Evolutionary conservation across 2,797 vertebrate genomes (phyloP).

Genomic region (Manis crassicaudata): DNA sequence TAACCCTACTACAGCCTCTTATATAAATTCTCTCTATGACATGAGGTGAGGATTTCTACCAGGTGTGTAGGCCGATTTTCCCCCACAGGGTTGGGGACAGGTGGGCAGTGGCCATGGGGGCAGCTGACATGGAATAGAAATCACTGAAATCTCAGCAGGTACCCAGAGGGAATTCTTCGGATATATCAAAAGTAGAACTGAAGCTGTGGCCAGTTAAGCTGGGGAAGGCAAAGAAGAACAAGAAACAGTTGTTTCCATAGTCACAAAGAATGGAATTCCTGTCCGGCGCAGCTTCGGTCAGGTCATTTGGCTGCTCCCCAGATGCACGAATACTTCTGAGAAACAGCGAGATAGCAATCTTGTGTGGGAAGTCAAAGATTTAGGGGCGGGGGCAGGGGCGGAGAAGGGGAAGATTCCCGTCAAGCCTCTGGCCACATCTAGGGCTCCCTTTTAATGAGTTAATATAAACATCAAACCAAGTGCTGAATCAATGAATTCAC

Average conservation of each 20-base stretch:
- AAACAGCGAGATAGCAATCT: neutral
- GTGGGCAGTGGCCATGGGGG: neutral
- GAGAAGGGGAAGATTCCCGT: neutral
- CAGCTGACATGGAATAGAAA: neutral
- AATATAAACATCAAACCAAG: slow-evolving; percentile 66
- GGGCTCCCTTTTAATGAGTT: slow-evolving; percentile 62
- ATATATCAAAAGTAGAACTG: neutral
- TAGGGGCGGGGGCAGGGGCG: neutral
- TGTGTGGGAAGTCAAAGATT: slow-evolving; percentile 57
- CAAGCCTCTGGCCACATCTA: slow-evolving; percentile 59
- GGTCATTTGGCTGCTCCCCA: neutral
- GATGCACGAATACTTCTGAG: slow-evolving; percentile 50
- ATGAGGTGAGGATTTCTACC: neutral
- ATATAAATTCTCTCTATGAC: neutral
- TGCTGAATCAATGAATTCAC: slow-evolving; percentile 73
- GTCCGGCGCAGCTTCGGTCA: neutral
- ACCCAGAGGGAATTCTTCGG: neutral
- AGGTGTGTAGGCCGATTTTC: neutral
- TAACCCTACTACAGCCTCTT: neutral
- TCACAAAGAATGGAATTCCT: neutral
- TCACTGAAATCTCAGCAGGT: neutral
- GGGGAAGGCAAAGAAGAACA: neutral
- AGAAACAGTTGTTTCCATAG: neutral
- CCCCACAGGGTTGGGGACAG: neutral
- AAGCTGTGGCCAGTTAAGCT: neutral